phyloP scores from a whole-genome alignment of 2,113 vertebrate species.

The Leuciscus idus region DNA sequence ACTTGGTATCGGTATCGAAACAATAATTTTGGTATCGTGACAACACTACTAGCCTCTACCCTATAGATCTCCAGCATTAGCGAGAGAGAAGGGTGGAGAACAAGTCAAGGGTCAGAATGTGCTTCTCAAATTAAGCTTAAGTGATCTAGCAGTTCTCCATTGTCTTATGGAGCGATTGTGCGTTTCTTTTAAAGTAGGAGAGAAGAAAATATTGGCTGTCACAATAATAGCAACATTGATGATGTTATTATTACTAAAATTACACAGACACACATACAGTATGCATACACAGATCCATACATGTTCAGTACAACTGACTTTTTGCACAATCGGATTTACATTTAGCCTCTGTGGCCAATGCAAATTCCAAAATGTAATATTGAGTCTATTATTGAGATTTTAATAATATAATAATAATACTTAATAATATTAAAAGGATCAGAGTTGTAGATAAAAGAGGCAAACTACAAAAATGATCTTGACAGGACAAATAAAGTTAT shows the following conservation, averaged over 20 bases:
- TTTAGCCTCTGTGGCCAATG: no score
- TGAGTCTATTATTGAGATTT: no score
- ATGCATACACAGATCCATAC: background rate
- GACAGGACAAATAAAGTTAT: background rate
- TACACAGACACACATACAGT: no score
- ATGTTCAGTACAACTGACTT: no score
- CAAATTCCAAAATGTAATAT: no score
- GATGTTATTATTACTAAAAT: background rate
- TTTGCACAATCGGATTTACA: no score
- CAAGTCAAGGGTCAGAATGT: conserved; percentile 9
- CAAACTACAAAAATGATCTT: background rate
- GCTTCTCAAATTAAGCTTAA: background rate
- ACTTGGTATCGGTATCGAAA: no score
- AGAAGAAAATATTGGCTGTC: background rate
- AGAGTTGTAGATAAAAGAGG: background rate
- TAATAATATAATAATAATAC: no score
- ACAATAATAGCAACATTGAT: background rate
- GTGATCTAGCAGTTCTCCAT: background rate
- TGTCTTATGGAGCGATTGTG: conserved; percentile 5
- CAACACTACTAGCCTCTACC: background rate
- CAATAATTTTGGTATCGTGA: no score
- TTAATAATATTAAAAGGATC: no score
- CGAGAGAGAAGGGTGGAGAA: background rate
- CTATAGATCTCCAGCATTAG: background rate
- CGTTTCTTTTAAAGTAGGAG: background rate